These are phyloP conservation scores for Trichomalopsis sarcophagae DNA, from an alignment of 1,140 invertebrate species.

Conservation along the genomic window DNA sequence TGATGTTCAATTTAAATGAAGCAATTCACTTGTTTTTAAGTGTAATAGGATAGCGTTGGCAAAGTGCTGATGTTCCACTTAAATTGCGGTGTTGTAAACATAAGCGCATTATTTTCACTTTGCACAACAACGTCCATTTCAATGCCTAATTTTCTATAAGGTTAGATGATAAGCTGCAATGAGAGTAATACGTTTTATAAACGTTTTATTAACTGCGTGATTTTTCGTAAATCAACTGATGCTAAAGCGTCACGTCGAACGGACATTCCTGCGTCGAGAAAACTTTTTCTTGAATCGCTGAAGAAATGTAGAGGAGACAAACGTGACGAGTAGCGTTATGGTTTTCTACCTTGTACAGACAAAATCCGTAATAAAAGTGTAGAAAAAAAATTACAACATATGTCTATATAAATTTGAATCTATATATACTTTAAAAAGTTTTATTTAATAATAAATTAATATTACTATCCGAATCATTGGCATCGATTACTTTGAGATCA, in stretches of 20 bases:
- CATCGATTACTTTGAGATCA: neutral
- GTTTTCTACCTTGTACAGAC: conserved; percentile 42
- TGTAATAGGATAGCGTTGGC: neutral
- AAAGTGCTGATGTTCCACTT: neutral
- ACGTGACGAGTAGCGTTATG: conserved; percentile 8
- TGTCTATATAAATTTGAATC: neutral
- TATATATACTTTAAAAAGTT: conserved; percentile 4
- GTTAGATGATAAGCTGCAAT: neutral
- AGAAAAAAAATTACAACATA: neutral
- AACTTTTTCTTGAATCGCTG: neutral
- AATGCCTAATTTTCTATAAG: conserved; percentile 3
- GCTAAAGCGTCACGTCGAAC: neutral
- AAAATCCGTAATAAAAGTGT: conserved; percentile 31
- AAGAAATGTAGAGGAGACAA: neutral
- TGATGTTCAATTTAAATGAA: conserved; percentile 10
- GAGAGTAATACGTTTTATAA: conserved; percentile 37
- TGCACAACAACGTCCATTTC: neutral
- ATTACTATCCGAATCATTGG: neutral
- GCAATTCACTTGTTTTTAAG: neutral
- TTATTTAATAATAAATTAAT: conserved; percentile 8
- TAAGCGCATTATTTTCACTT: neutral
- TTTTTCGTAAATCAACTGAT: conserved; percentile 3
- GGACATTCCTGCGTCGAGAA: conserved; percentile 22
- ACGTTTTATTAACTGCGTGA: conserved; percentile 7
- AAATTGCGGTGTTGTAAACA: neutral